Conservation (phyloP, 1,140 invertebrate species). For the Bombus confusus region DNA sequence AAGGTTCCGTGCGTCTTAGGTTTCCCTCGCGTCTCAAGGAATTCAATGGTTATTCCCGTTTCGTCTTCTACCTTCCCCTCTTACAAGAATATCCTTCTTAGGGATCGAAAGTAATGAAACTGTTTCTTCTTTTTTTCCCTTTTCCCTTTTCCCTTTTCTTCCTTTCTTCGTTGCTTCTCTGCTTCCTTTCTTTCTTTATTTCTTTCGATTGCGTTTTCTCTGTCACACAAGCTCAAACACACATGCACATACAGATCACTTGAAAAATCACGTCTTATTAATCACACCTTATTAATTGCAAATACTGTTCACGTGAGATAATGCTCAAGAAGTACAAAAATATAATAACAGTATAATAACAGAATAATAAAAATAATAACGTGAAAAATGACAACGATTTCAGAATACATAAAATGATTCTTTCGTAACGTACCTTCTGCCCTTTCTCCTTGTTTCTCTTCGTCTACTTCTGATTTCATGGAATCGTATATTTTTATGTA, state of each 20-base stretch:
- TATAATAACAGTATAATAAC: too few relatives aligned
- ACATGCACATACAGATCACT: neutral
- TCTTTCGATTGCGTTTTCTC: neutral
- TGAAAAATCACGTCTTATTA: neutral
- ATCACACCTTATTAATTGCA: neutral
- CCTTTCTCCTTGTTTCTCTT: neutral
- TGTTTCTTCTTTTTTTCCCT: constrained; percentile 32
- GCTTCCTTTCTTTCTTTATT: neutral
- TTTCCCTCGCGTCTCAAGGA: constrained; percentile 47
- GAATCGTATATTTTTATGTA: too few relatives aligned
- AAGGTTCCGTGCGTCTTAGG: constrained; percentile 44
- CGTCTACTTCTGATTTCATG: too few relatives aligned
- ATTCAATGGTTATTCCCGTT: constrained; percentile 54
- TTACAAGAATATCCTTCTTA: constrained; percentile 49
- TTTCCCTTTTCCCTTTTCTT: neutral
- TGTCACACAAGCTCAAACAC: too few relatives aligned
- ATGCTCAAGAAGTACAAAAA: neutral
- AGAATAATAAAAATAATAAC: neutral
- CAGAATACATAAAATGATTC: neutral
- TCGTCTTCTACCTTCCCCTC: constrained; percentile 45
- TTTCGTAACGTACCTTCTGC: neutral
- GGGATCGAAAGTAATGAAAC: constrained; percentile 61
- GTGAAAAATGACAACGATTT: neutral
- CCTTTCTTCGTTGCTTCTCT: neutral
- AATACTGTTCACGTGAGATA: neutral